Base-by-base conservation (phyloP, 2,797 vertebrate species). In the Cyclopterus lumpus region DNA sequence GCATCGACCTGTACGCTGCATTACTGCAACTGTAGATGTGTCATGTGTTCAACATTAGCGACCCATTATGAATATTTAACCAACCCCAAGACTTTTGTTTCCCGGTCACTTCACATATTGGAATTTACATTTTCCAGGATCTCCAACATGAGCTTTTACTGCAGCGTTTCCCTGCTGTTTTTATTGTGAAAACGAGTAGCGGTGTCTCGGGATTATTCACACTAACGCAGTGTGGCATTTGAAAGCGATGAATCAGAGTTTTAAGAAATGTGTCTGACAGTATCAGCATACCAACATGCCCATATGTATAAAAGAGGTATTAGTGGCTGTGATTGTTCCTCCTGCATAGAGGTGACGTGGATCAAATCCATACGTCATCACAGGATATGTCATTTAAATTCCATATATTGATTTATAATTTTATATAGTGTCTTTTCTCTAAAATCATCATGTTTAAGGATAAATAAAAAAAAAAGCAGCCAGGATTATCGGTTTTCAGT, bases 61-160 rank as follows among this genome's bases (percentile, higher is more conserved):
- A 30, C 24, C 26, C 14, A 28, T 40, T 32, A 65, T 71, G 53
- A 73, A 77, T 71, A 75, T 68, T 58, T 46, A 69, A 72, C 20
- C 40, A 67, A 49, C 44, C 28, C 42, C n/a, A 40, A 65, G 48
- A 71, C 54, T 67, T 66, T 72, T 72, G 51, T 9, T 57, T 71
- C 26, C 12, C 8, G 2, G 16, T 38, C 32, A 12, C 60, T 60
- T 68, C 64, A 67, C 42, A 34, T 77, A 32, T 42, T 48, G 12
- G 28, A 58, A 61, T 68, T 57, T 3, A 42, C 58, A 64, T 67
- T 77, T 75, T 62, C 62, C 46, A 42, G 38, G 59, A 58, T 22
- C 34, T 57, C 12, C 11, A 61, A 24, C 18, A 28, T 82, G 51
- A 71, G 40, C 40, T 71, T n/a, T 80, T 60, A 38, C 24, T 67